Conservation (phyloP, 2,113 vertebrate genomes). For the Phainopepla nitens region DNA sequence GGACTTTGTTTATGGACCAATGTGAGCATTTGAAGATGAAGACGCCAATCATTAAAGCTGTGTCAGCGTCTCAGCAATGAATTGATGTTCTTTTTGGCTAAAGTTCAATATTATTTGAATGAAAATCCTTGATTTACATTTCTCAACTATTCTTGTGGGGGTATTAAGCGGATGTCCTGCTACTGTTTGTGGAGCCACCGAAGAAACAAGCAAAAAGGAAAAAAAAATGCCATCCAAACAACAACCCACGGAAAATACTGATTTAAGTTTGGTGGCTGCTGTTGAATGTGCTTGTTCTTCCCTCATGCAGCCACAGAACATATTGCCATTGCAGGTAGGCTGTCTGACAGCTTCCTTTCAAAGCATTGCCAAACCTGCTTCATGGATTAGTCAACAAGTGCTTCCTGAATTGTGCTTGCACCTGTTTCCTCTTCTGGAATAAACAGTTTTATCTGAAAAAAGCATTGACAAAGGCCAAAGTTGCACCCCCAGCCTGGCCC, state of each 20-base stretch:
- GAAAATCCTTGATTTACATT: not conserved
- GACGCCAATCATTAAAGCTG: not conserved
- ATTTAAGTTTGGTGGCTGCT: not conserved
- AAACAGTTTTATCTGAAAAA: conserved; percentile 25
- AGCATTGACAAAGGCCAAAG: not conserved
- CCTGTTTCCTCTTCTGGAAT: conserved; percentile 35
- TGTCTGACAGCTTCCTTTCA: not conserved
- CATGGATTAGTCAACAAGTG: not conserved
- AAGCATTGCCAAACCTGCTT: not conserved
- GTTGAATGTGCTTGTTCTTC: not conserved
- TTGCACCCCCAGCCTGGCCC: not conserved
- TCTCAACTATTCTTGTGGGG: not conserved
- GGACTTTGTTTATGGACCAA: not conserved
- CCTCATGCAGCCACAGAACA: not conserved
- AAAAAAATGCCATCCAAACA: not conserved
- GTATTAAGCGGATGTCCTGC: not conserved
- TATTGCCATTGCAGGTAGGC: not conserved
- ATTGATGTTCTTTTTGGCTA: not conserved
- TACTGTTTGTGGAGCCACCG: not conserved
- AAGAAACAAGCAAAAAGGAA: not conserved
- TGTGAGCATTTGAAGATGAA: not conserved
- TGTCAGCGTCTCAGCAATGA: not conserved
- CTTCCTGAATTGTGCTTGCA: not conserved
- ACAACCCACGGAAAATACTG: not conserved
- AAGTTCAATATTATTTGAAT: not conserved